Percentiles rank a stretch among this genome's conserved stretches.
phyloP scores from a whole-genome alignment of 2,797 vertebrate genomes.

The Emydoidea blandingii region DNA sequence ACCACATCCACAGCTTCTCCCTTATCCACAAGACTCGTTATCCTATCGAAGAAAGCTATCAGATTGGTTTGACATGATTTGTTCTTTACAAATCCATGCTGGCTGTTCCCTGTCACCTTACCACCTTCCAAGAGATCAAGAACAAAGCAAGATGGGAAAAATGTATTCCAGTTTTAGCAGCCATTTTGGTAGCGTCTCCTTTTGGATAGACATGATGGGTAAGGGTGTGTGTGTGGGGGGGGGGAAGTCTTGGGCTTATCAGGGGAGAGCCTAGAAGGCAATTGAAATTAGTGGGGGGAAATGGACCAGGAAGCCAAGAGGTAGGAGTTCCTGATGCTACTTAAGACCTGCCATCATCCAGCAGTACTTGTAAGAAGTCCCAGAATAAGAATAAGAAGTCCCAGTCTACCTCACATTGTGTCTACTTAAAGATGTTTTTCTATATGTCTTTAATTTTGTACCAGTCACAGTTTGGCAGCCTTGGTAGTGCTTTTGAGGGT shows the following conservation, averaged over 20 bases:
- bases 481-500: neutral
- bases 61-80: too few relatives aligned
- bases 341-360: neutral
- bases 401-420: neutral
- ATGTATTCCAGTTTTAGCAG: neutral
- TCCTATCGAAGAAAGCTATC: too few relatives aligned
- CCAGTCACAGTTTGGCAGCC: neutral
- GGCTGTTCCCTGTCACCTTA: too few relatives aligned
- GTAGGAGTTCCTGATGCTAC: neutral
- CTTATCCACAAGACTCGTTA: too few relatives aligned
- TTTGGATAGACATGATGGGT: neutral
- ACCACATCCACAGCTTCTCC: too few relatives aligned
- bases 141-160: neutral
- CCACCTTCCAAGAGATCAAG: too few relatives aligned
- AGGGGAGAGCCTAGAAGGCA: too few relatives aligned
- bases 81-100: too few relatives aligned
- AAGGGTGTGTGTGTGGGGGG: too few relatives aligned
- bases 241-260: too few relatives aligned
- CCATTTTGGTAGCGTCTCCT: neutral
- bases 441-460: neutral
- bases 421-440: neutral
- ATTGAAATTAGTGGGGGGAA: neutral
- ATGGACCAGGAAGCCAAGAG: neutral
- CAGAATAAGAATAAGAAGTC: neutral
- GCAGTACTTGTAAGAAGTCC: neutral